Conservation (phyloP, 2,888 invertebrate genomes). For the Petrophora chlorosata region DNA sequence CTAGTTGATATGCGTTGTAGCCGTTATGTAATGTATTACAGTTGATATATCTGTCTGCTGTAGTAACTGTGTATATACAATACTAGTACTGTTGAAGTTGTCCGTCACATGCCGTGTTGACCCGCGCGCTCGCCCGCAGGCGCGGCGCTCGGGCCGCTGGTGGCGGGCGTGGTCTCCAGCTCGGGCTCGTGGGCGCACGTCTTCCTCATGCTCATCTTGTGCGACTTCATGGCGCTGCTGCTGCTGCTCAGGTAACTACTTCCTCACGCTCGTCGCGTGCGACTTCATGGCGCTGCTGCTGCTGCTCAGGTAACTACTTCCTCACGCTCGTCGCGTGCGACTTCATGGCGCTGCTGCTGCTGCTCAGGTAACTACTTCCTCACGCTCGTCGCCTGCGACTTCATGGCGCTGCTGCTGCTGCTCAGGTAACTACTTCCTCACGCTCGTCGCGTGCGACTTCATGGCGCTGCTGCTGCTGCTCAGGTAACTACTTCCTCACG, state of each 20-base stretch:
- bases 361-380: too few species aligned
- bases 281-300: neutral
- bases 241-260: slow-evolving; percentile 81
- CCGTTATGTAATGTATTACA: too few species aligned
- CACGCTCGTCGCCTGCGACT: too few species aligned
- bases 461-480: too few species aligned
- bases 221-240: slow-evolving; percentile 90
- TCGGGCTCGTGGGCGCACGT: slow-evolving; percentile 91
- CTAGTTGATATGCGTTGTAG: too few species aligned
- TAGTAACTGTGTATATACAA: neutral
- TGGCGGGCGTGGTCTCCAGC: slow-evolving; percentile 92
- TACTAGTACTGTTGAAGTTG: too few species aligned
- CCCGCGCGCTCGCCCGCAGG: slow-evolving; percentile 55
- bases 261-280: neutral
- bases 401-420: too few species aligned
- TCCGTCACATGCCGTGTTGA: neutral
- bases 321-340: neutral
- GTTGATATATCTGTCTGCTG: too few species aligned
- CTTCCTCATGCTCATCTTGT: slow-evolving; percentile 94
- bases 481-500: too few species aligned
- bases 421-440: too few species aligned
- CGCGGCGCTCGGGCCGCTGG: slow-evolving; percentile 95
- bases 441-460: too few species aligned
- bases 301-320: neutral
- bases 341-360: too few species aligned